Evolutionary conservation across 2,113 vertebrate genomes (phyloP).

Genomic region (Megaceryle torquata): DNA sequence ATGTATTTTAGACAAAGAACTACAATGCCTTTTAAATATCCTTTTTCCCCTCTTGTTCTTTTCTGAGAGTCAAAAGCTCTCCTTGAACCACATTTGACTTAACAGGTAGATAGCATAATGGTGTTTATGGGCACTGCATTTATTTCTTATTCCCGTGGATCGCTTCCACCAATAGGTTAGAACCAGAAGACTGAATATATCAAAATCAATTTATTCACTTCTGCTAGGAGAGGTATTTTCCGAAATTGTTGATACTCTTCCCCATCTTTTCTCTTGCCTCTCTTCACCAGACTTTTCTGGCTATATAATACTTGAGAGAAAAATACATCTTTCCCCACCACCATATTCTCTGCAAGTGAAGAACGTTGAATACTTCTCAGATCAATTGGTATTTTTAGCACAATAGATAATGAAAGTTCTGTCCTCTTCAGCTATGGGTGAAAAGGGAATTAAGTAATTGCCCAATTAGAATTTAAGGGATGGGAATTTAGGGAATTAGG

Average conservation of each 20-base stretch:
- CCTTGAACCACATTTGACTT: neutral
- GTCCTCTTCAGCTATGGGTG: neutral
- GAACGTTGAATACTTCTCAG: neutral
- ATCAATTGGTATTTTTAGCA: neutral
- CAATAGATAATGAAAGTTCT: neutral
- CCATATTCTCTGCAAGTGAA: neutral
- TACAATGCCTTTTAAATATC: neutral
- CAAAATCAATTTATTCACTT: neutral
- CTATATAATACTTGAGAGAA: neutral
- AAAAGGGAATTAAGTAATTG: slow-evolving; percentile 10
- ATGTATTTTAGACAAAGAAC: neutral
- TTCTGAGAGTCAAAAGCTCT: neutral
- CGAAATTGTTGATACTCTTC: neutral
- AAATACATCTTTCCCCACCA: neutral
- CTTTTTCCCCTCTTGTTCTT: neutral
- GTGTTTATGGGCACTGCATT: neutral
- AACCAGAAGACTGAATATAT: neutral
- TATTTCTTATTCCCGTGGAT: neutral
- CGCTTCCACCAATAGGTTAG: neutral
- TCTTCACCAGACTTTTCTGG: neutral
- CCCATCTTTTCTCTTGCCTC: neutral
- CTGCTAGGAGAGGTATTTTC: neutral
- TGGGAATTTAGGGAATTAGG: neutral
- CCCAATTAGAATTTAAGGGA: slow-evolving; percentile 21
- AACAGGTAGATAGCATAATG: neutral